Evolutionary conservation across 2,113 vertebrate species (phyloP).

Genomic region (Centrocercus urophasianus): DNA sequence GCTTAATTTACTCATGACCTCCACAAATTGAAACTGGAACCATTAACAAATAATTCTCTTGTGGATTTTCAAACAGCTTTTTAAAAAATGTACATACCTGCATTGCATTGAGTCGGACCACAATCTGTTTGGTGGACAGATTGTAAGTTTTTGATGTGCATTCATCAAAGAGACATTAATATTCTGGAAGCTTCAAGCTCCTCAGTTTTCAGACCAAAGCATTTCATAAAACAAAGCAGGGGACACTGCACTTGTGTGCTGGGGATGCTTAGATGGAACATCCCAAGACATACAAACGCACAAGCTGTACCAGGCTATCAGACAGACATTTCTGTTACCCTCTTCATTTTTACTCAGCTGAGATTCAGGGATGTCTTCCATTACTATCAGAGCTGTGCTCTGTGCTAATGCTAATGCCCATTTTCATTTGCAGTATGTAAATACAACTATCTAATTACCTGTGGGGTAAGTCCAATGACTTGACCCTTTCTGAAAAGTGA

Average conservation of each 20-base stretch:
- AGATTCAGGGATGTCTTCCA: background rate
- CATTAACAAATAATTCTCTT: background rate
- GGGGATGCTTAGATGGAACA: background rate
- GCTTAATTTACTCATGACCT: slow-evolving; percentile 61
- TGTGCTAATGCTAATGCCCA: background rate
- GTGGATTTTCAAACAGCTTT: background rate
- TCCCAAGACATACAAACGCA: background rate
- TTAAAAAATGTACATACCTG: slow-evolving; percentile 63
- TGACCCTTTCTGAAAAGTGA: background rate
- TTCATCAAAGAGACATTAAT: slow-evolving; percentile 5
- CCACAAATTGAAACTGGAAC: slow-evolving; percentile 47
- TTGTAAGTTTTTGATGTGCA: slow-evolving; percentile 23
- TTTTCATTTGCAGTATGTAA: background rate
- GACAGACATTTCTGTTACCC: background rate
- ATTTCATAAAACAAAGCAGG: slow-evolving; percentile 24
- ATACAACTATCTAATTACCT: slow-evolving; percentile 10
- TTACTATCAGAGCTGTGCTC: background rate
- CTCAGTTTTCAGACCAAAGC: slow-evolving; percentile 6
- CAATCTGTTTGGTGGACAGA: slow-evolving; percentile 28
- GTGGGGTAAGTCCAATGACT: background rate
- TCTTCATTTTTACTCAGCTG: slow-evolving; percentile 1
- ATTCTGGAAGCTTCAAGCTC: slow-evolving; percentile 38
- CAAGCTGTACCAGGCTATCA: background rate
- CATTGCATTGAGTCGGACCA: background rate
- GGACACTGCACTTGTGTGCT: background rate